phyloP scores from a whole-genome alignment of 2,797 vertebrate genomes.

The Phrynocephalus guinanensis region DNA sequence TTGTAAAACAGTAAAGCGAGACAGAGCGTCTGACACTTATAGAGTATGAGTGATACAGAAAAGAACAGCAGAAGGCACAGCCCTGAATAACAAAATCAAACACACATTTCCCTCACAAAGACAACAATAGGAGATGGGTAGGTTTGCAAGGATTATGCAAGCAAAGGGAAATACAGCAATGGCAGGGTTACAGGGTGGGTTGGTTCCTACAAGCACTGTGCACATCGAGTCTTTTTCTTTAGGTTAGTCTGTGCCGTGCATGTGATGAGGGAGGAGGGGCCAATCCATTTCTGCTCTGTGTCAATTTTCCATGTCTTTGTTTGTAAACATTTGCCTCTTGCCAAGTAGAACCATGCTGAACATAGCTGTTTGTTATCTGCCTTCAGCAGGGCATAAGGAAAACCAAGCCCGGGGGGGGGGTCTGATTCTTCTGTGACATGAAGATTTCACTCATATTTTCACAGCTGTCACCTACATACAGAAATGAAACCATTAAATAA shows the following conservation, averaged over 20 bases:
- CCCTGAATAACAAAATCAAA: constrained; percentile 6
- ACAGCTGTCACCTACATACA: not conserved
- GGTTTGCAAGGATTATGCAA: not conserved
- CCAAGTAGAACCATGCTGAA: not conserved
- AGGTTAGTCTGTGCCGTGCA: not conserved
- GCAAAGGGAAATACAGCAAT: not conserved
- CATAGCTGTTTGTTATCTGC: not conserved
- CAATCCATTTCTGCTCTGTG: not conserved
- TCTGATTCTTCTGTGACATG: not conserved
- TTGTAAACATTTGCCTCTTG: not conserved
- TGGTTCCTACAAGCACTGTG: not conserved
- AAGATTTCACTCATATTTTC: not conserved
- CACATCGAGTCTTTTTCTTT: too few species aligned
- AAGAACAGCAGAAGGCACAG: constrained; percentile 5
- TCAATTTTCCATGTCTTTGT: not conserved
- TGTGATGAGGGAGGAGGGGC: not conserved
- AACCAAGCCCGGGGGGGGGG: not conserved
- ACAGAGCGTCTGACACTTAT: constrained; percentile 33
- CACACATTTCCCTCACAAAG: not conserved
- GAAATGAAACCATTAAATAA: not conserved
- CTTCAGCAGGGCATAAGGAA: not conserved
- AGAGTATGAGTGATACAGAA: constrained; percentile 1
- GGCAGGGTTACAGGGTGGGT: not conserved
- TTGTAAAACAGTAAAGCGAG: constrained; percentile 27
- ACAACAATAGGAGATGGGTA: not conserved